Conservation (phyloP, 2,888 invertebrate species). For the Sphecodes monilicornis region DNA sequence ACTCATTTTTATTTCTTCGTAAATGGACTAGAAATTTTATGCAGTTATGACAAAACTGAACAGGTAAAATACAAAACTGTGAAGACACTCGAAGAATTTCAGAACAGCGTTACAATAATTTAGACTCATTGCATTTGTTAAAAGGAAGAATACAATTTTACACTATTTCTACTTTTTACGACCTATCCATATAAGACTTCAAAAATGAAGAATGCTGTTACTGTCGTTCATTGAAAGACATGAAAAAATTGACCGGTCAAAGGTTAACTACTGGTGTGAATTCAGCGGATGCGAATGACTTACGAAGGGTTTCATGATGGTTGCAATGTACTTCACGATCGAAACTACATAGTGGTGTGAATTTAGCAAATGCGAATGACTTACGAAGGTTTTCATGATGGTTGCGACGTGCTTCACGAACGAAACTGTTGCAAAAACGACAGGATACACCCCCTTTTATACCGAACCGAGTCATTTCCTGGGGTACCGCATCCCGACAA, state of each 20-base stretch:
- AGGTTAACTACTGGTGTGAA: not conserved
- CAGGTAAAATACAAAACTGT: too few species aligned
- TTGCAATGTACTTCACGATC: too few species aligned
- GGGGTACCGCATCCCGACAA: constrained; percentile 66
- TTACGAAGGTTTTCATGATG: constrained; percentile 79
- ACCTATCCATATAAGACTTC: not conserved
- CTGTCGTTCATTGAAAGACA: not conserved
- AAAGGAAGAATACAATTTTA: not conserved
- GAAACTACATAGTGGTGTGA: too few species aligned
- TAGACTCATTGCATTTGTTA: not conserved
- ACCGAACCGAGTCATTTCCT: constrained; percentile 70
- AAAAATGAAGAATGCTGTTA: not conserved
- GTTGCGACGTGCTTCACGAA: constrained; percentile 66
- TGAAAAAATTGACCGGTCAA: not conserved
- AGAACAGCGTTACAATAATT: too few species aligned
- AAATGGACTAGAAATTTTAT: too few species aligned
- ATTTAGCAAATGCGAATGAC: too few species aligned
- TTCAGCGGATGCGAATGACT: not conserved
- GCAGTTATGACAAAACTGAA: too few species aligned
- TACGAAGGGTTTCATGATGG: too few species aligned
- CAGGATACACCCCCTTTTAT: constrained; percentile 79
- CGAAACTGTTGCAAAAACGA: constrained; percentile 77
- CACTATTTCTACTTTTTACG: too few species aligned
- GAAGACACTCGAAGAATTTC: too few species aligned
- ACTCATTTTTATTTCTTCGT: not conserved